phyloP scores from a whole-genome alignment of 2,888 invertebrate genomes.

The Megamerina dolium region DNA sequence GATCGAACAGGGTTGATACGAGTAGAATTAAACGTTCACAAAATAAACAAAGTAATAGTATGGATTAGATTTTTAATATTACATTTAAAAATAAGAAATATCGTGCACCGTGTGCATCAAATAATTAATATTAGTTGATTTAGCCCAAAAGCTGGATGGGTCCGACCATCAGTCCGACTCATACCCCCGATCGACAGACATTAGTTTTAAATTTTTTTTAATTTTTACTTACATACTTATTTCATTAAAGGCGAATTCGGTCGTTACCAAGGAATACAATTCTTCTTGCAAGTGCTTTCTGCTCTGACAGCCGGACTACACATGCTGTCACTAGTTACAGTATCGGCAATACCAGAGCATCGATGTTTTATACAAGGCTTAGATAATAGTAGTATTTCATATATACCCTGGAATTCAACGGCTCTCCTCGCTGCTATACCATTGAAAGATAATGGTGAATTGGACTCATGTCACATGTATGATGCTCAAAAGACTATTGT shows the following conservation, averaged over 20 bases:
- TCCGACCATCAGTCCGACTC: too few species aligned
- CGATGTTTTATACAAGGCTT: conserved; percentile 51
- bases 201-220: too few species aligned
- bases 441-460: conserved; percentile 51
- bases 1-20: too few species aligned
- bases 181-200: too few species aligned
- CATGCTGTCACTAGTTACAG: conserved; percentile 74
- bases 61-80: too few species aligned
- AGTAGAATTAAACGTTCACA: too few species aligned
- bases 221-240: conserved; percentile 3
- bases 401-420: conserved; percentile 55
- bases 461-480: conserved; percentile 61
- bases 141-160: too few species aligned
- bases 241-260: conserved; percentile 69
- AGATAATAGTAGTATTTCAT: conserved; percentile 52
- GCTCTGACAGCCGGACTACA: conserved; percentile 72
- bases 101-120: too few species aligned
- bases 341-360: conserved; percentile 74
- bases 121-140: too few species aligned
- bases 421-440: conserved; percentile 56
- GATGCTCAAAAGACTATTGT: conserved; percentile 46
- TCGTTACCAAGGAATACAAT: conserved; percentile 73
- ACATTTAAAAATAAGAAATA: too few species aligned
- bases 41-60: too few species aligned
- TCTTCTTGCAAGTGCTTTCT: conserved; percentile 67